Base-by-base conservation (phyloP, 2,797 vertebrate genomes). In the Chrysocyon brachyurus region DNA sequence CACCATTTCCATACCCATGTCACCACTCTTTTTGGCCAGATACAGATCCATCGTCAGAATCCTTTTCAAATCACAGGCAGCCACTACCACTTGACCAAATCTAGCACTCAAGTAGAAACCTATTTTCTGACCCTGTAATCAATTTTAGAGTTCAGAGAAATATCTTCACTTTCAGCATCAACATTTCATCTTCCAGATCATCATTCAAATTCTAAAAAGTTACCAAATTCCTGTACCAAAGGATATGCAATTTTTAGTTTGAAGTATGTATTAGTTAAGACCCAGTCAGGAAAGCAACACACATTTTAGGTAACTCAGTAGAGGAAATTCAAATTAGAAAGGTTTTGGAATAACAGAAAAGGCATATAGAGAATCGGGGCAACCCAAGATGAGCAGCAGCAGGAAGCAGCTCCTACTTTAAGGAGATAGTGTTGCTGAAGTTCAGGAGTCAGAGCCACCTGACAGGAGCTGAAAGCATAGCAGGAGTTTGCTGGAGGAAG, bases 151-250 rank as follows among this genome's bases (percentile, higher is more conserved):
- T 81, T 97, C 61, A 57, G 46, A 59, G 33, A 90, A 36, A 84
- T 59, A 26, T 61, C 36, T 70, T 95, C 63, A 64, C 40, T 75
- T 70, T 88, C 19, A 22, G 54, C n/a, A 59, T 75, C 46, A 90
- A 84, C 94, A 85, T 89, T 91, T 77, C 57, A 92, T 70, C 40
- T 87, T 77, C 46, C 40, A 95, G 78, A 93, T 85, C 72, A 22
- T 79, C 12, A 40, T 10, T 78, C 33, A 90, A 33, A 31, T 7
- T 46, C 19, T n/a, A 73, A 90, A 88, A 57, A 49, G 52, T 73
- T 36, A 88, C 19, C 56, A 77, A 82, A 49, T 31, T 88, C 73
- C 33, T 87, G 17, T 49, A 59, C 33, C 15, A 78, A 36, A 36
- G 61, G 26, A 68, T 36, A 68, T 8, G 17, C 24, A 87, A 87